Conservation (phyloP, 2,113 vertebrate genomes). For the Xenotilapia caudafasciata region DNA sequence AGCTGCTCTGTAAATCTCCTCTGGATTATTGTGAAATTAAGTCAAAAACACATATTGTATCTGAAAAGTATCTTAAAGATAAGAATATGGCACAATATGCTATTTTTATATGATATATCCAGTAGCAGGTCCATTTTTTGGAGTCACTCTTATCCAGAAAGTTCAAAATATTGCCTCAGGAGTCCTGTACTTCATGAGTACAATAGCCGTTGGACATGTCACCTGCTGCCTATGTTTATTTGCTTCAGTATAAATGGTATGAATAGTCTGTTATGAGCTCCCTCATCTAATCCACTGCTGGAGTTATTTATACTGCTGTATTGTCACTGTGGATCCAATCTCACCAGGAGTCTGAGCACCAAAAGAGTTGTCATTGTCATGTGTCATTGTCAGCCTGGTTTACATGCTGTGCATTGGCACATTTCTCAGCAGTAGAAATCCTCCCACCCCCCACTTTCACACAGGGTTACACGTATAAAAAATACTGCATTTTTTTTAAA, state of each 20-base stretch:
- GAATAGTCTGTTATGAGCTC: constrained; percentile 29
- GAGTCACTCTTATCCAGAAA: neutral
- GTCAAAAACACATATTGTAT: neutral
- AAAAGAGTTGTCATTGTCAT: constrained; percentile 26
- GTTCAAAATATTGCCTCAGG: neutral
- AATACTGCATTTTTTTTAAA: neutral
- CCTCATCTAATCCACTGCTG: constrained; percentile 34
- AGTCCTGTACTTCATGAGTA: neutral
- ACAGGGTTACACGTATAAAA: neutral
- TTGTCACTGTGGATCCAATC: constrained; percentile 40
- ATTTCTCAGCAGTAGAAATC: neutral
- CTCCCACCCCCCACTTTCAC: neutral
- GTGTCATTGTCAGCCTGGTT: constrained; percentile 24
- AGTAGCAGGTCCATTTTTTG: neutral
- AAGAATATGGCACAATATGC: neutral
- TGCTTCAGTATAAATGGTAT: constrained; percentile 23
- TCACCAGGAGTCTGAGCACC: constrained; percentile 3
- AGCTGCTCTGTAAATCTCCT: constrained; percentile 4
- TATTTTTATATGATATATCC: neutral
- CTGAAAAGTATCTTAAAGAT: neutral
- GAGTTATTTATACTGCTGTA: constrained; percentile 50
- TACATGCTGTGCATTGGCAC: neutral
- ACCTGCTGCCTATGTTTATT: constrained; percentile 31
- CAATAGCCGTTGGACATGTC: constrained; percentile 13
- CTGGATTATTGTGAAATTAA: neutral